Conservation (phyloP, 2,113 vertebrate species). For the Taurulus bubalis region DNA sequence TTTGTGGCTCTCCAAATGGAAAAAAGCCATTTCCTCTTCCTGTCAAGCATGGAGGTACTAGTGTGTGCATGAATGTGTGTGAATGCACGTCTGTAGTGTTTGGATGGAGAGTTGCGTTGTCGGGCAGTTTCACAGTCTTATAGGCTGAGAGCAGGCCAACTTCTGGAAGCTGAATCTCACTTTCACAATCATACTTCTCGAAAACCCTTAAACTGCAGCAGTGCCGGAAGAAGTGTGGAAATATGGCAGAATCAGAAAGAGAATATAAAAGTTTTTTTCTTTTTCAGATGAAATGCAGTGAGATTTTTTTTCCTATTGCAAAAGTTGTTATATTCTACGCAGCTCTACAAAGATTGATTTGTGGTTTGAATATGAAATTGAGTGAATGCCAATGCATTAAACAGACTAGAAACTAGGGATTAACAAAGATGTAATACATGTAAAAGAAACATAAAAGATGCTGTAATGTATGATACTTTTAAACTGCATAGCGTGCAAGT, state of each 20-base stretch:
- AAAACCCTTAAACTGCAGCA: slow-evolving; percentile 36
- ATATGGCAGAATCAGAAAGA: slow-evolving; percentile 6
- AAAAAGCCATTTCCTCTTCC: slow-evolving; percentile 80
- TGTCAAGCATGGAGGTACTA: slow-evolving; percentile 75
- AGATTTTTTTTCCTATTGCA: neutral
- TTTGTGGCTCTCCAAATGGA: slow-evolving; percentile 80
- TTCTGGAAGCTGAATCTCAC: slow-evolving; percentile 53
- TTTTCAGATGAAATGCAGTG: neutral
- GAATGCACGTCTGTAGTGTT: slow-evolving; percentile 43
- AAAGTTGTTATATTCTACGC: slow-evolving; percentile 19
- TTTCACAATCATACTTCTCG: slow-evolving; percentile 64
- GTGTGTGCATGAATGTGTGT: slow-evolving; percentile 38
- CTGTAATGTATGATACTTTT: neutral
- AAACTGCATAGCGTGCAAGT: neutral
- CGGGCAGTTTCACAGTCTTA: slow-evolving; percentile 62
- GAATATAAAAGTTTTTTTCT: neutral
- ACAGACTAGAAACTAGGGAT: neutral
- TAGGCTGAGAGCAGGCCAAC: slow-evolving; percentile 51
- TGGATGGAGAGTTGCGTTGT: slow-evolving; percentile 54
- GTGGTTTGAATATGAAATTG: slow-evolving; percentile 26
- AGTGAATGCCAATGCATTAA: slow-evolving; percentile 18
- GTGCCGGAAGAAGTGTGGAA: slow-evolving; percentile 17
- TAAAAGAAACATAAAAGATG: neutral
- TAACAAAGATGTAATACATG: neutral
- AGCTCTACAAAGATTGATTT: slow-evolving; percentile 50